Evolutionary conservation across 2,888 invertebrate genomes (phyloP), one percentile per base, ranked within the genome.

Genomic region (Drosophila barbarae): DNA sequence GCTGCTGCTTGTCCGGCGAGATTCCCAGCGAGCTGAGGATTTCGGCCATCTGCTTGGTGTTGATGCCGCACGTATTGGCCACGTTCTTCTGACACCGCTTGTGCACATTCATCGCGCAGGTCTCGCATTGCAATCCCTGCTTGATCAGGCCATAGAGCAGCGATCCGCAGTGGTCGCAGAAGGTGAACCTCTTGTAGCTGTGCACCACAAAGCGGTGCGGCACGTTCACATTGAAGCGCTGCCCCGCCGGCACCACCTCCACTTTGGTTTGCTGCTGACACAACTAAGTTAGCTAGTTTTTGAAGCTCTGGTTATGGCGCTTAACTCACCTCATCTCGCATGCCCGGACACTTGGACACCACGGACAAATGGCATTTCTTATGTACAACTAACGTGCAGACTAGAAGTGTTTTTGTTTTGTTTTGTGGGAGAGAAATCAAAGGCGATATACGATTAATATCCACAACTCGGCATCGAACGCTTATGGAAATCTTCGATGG

Each of bases 151-250:
- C 99, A 90, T 98, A 99, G 70, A 99, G 93, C 89, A 99, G 92
- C 69, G 98, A 98, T 78, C 99, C 99, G 90, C 99, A 99, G 90
- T 99, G 99, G 91, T 99, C 99, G 92, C 99, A 99, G 92, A 99
- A 99, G 32, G 99, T 99, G 90, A 98, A 98, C 78, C 97, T 92
- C 91, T 97, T 98, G 92, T 98, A 99, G 83, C 94, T 98, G 92
- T 99, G 99, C 86, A 98, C 95, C 84, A 94, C 93, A 90, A 96
- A 97, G 72, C 98, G 95, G 91, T 99, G 99, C 77, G 99, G 99
- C 87, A 99, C 94, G 91, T 99, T 99, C 86, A 99, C 98, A 90
- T 95, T 98, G 92, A 99, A 99, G 74, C 99, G 93, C 90, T 94
- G 93, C 47, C 93, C 93, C 76, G 90, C 91, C 86, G 92, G 92